Percentiles rank a stretch among this genome's conserved stretches.
Conservation (phyloP, 2,888 invertebrate species). For the Macrophya annulata region DNA sequence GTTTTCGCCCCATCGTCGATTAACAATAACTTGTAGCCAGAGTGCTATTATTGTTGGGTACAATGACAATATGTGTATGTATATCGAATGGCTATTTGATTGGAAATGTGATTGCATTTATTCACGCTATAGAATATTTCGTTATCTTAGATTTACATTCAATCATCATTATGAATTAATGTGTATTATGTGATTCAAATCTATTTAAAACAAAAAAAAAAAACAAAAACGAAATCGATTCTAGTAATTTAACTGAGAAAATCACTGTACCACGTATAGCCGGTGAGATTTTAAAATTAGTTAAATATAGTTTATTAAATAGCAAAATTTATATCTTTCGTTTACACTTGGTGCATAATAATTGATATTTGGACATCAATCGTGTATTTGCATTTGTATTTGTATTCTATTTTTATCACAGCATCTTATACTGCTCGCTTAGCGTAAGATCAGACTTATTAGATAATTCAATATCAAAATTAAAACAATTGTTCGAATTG, state of each 20-base stretch:
- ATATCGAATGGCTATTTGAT: neutral
- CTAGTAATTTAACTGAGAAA: neutral
- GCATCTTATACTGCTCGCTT: too few relatives aligned
- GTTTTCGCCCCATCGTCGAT: neutral
- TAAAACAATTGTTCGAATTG: too few relatives aligned
- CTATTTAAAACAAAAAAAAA: neutral
- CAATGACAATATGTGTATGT: constrained; percentile 42
- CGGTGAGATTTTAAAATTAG: constrained; percentile 27
- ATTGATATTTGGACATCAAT: too few relatives aligned
- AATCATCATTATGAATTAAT: constrained; percentile 28
- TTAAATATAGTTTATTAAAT: constrained; percentile 14
- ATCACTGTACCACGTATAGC: constrained; percentile 6
- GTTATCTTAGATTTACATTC: constrained; percentile 23
- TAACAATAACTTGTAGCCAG: constrained; percentile 14
- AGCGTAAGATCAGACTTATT: too few relatives aligned
- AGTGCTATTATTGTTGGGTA: constrained; percentile 37
- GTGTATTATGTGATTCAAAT: neutral
- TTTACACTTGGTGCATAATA: too few relatives aligned
- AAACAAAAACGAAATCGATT: too few relatives aligned
- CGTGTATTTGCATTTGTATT: too few relatives aligned
- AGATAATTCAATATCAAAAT: too few relatives aligned
- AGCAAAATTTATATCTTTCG: constrained; percentile 31
- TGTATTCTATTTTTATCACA: too few relatives aligned
- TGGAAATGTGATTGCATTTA: constrained; percentile 12
- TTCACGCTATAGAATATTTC: constrained; percentile 30